Evolutionary conservation across 2,888 invertebrate species (phyloP).

Genomic region (Ptycholaimellus sp.): DNA sequence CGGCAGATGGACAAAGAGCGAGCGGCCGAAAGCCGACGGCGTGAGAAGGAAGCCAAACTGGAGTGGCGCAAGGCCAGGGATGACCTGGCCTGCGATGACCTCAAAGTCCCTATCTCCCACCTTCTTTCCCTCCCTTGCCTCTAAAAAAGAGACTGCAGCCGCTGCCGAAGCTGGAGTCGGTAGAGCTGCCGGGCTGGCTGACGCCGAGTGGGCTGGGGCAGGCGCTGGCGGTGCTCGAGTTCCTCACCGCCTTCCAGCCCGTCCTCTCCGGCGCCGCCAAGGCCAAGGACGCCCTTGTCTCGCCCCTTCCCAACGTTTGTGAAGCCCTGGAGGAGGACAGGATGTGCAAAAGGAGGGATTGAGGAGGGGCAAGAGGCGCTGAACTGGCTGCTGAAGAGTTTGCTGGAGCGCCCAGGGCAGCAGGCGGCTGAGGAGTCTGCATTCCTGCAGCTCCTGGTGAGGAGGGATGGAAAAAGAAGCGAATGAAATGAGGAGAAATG

Average conservation of each 20-base stretch:
- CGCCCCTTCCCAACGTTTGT: too few relatives aligned
- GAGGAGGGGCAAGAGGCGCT: too few relatives aligned
- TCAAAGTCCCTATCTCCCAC: slow-evolving; percentile 42
- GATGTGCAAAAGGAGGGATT: neutral
- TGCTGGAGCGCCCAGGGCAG: too few relatives aligned
- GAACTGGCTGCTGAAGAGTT: too few relatives aligned
- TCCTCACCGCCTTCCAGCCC: slow-evolving; percentile 54
- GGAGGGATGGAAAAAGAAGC: too few relatives aligned
- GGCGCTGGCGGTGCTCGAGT: slow-evolving; percentile 64
- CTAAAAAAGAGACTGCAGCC: slow-evolving; percentile 8
- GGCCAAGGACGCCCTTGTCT: too few relatives aligned
- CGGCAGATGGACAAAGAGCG: too few relatives aligned
- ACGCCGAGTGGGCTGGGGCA: slow-evolving; percentile 59
- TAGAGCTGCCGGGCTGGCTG: slow-evolving; percentile 33
- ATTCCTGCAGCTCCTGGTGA: too few relatives aligned
- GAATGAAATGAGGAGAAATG: too few relatives aligned
- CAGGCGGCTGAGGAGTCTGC: too few relatives aligned
- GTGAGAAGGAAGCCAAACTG: slow-evolving; percentile 42
- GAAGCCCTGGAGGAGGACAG: slow-evolving; percentile 45
- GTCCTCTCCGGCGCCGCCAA: too few relatives aligned
- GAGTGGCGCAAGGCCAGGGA: slow-evolving; percentile 67
- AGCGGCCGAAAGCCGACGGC: slow-evolving; percentile 39
- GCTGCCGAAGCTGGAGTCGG: slow-evolving; percentile 12
- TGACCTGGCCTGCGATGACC: slow-evolving; percentile 71
- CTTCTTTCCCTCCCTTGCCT: neutral